These are phyloP conservation scores for Nerophis ophidion DNA, from an alignment of 2,113 vertebrate genomes.

Conservation along the genomic window DNA sequence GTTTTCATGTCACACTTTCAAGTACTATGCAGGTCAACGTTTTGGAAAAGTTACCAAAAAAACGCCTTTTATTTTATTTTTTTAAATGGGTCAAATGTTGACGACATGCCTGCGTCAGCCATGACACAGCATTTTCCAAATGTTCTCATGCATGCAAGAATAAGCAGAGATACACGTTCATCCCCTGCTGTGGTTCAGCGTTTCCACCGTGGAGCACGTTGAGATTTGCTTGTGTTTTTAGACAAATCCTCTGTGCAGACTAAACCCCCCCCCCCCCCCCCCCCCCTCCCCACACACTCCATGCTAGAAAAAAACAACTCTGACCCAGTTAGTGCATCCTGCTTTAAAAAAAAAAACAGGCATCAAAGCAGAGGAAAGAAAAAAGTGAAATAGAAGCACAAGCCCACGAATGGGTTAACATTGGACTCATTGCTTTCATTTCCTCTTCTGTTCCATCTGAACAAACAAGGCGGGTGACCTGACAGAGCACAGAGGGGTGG, in stretches of 20 bases:
- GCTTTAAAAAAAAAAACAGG: slow-evolving; percentile 17
- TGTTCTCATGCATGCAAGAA: slow-evolving; percentile 36
- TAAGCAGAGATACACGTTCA: slow-evolving; percentile 35
- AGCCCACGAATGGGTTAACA: slow-evolving; percentile 67
- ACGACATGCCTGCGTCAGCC: slow-evolving; percentile 9
- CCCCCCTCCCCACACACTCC: not conserved
- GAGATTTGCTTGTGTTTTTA: slow-evolving; percentile 29
- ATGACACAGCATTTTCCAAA: slow-evolving; percentile 46
- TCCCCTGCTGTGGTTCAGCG: slow-evolving; percentile 8
- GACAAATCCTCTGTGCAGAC: slow-evolving; percentile 3
- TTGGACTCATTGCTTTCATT: slow-evolving; percentile 62
- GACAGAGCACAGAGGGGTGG: slow-evolving; percentile 62
- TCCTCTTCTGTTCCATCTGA: slow-evolving; percentile 75
- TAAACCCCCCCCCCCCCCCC: not conserved
- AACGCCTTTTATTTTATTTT: no score
- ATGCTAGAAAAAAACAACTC: slow-evolving; percentile 7
- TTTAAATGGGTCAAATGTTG: no score
- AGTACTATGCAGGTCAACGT: no score
- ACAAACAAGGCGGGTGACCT: slow-evolving; percentile 75
- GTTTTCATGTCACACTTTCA: no score
- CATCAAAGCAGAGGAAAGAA: slow-evolving; percentile 19
- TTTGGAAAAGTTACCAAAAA: no score
- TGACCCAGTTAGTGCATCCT: slow-evolving; percentile 1
- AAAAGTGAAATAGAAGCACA: slow-evolving; percentile 23
- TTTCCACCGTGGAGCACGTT: slow-evolving; percentile 23